phyloP scores from a whole-genome alignment of 37 sponge, comb jelly and placozoan genomes.

The Hexactinellida sp. region DNA sequence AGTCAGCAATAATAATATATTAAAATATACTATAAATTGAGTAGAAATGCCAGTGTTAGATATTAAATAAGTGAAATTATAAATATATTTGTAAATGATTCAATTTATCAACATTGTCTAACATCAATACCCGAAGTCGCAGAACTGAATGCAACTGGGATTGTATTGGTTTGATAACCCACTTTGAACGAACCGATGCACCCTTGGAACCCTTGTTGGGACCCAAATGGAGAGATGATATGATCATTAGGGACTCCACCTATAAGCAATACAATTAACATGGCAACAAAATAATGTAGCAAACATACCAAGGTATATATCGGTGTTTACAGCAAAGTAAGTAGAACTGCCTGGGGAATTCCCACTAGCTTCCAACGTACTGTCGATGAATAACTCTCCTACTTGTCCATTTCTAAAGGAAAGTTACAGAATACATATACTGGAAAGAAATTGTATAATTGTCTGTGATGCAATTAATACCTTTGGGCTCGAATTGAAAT shows the following conservation, averaged over 20 bases:
- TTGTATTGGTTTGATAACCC: slow-evolving; percentile 2
- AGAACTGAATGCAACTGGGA: neutral
- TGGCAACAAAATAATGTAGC: neutral
- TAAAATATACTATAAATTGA: too few species aligned
- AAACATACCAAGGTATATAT: neutral
- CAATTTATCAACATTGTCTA: slow-evolving; percentile 1
- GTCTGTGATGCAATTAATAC: neutral
- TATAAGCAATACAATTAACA: neutral
- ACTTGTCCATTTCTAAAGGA: neutral
- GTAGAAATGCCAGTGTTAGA: neutral
- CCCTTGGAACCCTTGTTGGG: neutral
- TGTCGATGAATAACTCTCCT: neutral
- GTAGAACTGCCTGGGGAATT: neutral
- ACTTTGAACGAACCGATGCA: neutral
- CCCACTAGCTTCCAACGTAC: neutral
- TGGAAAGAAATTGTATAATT: neutral
- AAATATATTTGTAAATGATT: neutral
- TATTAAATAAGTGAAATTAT: neutral
- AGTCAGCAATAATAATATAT: too few species aligned
- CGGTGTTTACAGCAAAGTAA: neutral
- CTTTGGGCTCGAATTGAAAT: neutral
- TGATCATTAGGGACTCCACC: neutral
- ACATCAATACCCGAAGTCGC: neutral
- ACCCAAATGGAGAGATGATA: neutral
- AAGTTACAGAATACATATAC: neutral